Base-by-base conservation (phyloP, 2,888 invertebrate species). In the Stegana nigrithorax region DNA sequence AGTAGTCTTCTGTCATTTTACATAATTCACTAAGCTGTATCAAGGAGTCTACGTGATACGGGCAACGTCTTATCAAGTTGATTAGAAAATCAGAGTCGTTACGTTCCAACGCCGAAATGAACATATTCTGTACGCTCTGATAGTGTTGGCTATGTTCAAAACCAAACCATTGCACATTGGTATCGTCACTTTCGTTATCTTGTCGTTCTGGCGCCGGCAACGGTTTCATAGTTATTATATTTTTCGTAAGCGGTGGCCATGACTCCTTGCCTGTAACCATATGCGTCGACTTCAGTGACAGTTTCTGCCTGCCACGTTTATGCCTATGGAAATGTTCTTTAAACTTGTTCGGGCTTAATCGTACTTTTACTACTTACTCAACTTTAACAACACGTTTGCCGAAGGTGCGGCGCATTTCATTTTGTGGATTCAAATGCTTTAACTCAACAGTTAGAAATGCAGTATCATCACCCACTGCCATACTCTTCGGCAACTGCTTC, bases 1-100 rank as follows among this genome's bases (percentile, higher is more conserved):
- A 90, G 66, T 90, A 87, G 83, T 95, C 93, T 80, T 95, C 94
- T 64, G 90, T 91, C 79, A 93, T 88, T 75, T 86, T 90, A 81
- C 92, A 93, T 57, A 94, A 88, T 82, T 95, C 94, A 61, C 93
- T 92, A 44, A 94, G 85, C 83, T 95, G 94, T 61, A 95, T 88
- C 57, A 94, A 85, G 1, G 92, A 89, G 83, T 94, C 94, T 36
- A 95, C 90, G 77, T 95, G 94, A 80, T 92, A 93, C 0, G 93
- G 92, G 82, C 93, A 89, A 27, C 89, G 86, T 72, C 92, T 90
- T 56, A 93, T 88, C 64, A 95, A 89, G 67, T 88, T 92, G 69
- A 92, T 89, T 70, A 95, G 90, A 81, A 91, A 91, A 73, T 93
- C 91, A 0, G 93, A 92, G 84, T 93, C 90, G 56, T 91, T 87